Percentiles rank a stretch among this genome's conserved stretches.
Evolutionary conservation across 2,888 invertebrate species (phyloP).

Genomic region (Ophion obscuratus): DNA sequence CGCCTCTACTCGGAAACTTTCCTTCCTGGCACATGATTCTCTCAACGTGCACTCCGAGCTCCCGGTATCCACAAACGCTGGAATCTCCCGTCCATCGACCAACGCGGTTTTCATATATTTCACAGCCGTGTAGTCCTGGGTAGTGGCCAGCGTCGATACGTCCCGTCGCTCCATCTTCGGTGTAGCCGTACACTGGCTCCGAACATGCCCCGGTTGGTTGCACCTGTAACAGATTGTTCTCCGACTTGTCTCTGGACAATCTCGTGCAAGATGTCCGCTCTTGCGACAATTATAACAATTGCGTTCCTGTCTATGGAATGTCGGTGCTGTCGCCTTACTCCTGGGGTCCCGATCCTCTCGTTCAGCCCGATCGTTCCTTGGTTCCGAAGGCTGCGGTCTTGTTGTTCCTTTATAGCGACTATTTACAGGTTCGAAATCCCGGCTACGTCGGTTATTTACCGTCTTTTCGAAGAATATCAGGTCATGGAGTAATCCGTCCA

Average conservation of each 20-base stretch:
- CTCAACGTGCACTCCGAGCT: slow-evolving; percentile 43
- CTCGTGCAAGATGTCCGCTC: not conserved
- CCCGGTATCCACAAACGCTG: slow-evolving; percentile 17
- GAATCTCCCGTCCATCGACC: not conserved
- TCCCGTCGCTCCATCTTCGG: not conserved
- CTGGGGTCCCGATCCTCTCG: not conserved
- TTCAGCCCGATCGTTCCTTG: not conserved
- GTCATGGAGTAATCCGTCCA: not conserved
- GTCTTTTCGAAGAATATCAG: not conserved
- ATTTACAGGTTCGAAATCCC: too few species aligned
- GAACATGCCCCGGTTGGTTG: not conserved
- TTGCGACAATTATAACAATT: slow-evolving; percentile 30
- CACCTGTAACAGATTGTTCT: not conserved
- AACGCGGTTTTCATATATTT: not conserved
- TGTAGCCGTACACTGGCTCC: not conserved
- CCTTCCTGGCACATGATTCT: slow-evolving; percentile 3
- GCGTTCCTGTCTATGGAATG: not conserved
- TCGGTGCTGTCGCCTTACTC: too few species aligned
- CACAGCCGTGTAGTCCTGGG: not conserved
- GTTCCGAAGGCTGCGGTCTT: too few species aligned
- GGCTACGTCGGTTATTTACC: not conserved
- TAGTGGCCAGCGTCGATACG: not conserved
- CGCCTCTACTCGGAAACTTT: not conserved
- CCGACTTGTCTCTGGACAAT: not conserved
- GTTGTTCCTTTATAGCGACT: not conserved